Evolutionary conservation across 2,113 vertebrate genomes (phyloP).

Genomic region (Lasiurus borealis): DNA sequence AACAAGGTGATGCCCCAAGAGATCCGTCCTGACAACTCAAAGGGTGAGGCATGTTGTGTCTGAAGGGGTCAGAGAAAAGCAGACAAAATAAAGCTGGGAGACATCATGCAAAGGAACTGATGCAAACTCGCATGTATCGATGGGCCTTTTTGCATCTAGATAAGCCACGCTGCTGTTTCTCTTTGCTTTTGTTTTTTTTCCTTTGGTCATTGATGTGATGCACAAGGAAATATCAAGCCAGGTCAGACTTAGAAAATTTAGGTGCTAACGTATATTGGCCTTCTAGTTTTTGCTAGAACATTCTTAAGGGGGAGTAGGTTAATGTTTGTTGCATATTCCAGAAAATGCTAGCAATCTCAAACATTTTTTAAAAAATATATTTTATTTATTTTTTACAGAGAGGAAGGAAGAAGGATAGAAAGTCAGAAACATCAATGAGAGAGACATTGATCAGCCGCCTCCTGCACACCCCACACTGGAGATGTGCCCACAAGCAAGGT

Average conservation of each 20-base stretch:
- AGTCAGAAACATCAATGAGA: too few species aligned
- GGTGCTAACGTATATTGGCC: background rate
- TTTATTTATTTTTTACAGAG: too few species aligned
- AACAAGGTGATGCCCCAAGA: constrained; percentile 53
- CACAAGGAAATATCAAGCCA: background rate
- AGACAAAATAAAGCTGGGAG: background rate
- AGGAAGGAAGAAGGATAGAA: too few species aligned
- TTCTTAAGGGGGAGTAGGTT: too few species aligned
- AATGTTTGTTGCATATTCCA: too few species aligned
- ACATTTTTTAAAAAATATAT: too few species aligned
- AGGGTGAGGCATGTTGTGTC: constrained; percentile 6
- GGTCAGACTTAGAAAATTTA: background rate
- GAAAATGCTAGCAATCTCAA: too few species aligned
- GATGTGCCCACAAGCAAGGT: too few species aligned
- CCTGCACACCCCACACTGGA: too few species aligned
- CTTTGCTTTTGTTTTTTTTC: background rate
- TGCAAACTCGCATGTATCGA: background rate
- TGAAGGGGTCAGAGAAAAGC: constrained; percentile 60
- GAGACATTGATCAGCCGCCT: too few species aligned
- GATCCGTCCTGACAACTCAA: constrained; percentile 55
- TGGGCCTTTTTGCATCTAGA: background rate
- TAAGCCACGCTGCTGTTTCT: background rate
- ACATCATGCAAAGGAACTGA: background rate
- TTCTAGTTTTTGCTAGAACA: background rate
- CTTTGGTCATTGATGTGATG: background rate